A percentile compares a stretch with the other conserved stretches of the same genome.
These are phyloP conservation scores for Myanophis thanlyinensis DNA, from an alignment of 2,113 vertebrate genomes.

Conservation along the genomic window DNA sequence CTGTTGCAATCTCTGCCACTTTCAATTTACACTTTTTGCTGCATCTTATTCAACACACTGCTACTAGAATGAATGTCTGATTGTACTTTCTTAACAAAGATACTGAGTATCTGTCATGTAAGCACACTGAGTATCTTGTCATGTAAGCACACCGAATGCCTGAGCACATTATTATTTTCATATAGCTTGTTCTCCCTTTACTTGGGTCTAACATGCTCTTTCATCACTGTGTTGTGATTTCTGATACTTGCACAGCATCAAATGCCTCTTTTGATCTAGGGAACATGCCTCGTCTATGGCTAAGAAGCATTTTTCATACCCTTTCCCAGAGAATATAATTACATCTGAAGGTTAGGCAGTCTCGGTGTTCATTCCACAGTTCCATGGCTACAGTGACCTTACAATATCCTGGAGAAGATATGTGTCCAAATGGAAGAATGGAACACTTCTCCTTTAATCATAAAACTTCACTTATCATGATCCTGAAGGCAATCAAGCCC, in stretches of 20 bases:
- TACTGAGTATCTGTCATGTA: background rate
- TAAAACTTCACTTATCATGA: background rate
- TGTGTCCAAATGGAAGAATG: background rate
- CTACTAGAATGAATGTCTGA: background rate
- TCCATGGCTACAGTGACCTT: background rate
- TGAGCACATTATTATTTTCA: background rate
- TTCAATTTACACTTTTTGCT: background rate
- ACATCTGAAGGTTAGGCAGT: background rate
- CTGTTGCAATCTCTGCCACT: background rate
- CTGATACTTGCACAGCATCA: background rate
- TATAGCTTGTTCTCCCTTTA: background rate
- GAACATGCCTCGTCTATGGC: background rate
- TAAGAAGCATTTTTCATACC: background rate
- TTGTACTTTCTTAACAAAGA: background rate
- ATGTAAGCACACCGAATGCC: background rate
- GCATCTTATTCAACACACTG: background rate
- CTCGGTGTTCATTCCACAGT: background rate
- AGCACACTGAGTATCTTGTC: background rate
- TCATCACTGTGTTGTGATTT: background rate
- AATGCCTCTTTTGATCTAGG: background rate
- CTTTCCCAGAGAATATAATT: background rate
- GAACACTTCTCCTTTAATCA: background rate
- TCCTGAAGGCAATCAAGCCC: background rate
- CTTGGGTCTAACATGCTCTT: fast-evolving
- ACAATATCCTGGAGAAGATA: background rate